Evolutionary conservation across 1,140 invertebrate species (phyloP).

Genomic region (Atta colombica): DNA sequence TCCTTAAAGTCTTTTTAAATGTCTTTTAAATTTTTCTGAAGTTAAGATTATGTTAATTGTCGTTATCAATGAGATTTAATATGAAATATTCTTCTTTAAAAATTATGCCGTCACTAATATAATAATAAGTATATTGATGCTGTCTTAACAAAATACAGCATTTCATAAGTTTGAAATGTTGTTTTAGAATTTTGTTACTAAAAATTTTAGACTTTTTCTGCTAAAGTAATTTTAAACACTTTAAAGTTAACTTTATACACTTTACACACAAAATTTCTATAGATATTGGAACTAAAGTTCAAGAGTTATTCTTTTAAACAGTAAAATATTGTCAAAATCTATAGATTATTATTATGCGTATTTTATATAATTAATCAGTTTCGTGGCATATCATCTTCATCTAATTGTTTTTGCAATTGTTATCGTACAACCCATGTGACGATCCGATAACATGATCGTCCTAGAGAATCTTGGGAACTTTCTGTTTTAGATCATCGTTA

Average conservation of each 20-base stretch:
- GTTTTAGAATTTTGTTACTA: slow-evolving; percentile 2
- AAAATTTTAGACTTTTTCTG: slow-evolving; percentile 17
- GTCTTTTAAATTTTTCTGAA: slow-evolving; percentile 5
- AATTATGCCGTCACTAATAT: slow-evolving; percentile 19
- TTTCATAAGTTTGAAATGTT: slow-evolving; percentile 3
- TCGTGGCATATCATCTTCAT: slow-evolving; percentile 21
- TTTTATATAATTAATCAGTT: neutral
- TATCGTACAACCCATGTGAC: slow-evolving; percentile 12
- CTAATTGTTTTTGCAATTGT: slow-evolving; percentile 24
- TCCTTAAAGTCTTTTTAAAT: neutral
- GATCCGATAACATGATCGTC: slow-evolving; percentile 28
- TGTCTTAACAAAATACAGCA: neutral
- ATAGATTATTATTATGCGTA: slow-evolving; percentile 15
- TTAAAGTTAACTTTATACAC: neutral
- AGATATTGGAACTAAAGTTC: slow-evolving; percentile 19
- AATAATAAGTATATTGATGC: neutral
- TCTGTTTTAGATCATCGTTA: slow-evolving; percentile 42
- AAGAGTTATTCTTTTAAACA: neutral
- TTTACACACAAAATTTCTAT: neutral
- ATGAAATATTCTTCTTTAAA: slow-evolving; percentile 29
- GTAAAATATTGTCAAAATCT: slow-evolving; percentile 10
- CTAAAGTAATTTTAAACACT: neutral
- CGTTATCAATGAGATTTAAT: slow-evolving; percentile 10
- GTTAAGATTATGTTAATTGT: slow-evolving; percentile 40
- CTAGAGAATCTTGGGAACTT: slow-evolving; percentile 15